These are phyloP conservation scores for Leucophenga varia DNA, from an alignment of 1,140 invertebrate species.

Conservation along the genomic window DNA sequence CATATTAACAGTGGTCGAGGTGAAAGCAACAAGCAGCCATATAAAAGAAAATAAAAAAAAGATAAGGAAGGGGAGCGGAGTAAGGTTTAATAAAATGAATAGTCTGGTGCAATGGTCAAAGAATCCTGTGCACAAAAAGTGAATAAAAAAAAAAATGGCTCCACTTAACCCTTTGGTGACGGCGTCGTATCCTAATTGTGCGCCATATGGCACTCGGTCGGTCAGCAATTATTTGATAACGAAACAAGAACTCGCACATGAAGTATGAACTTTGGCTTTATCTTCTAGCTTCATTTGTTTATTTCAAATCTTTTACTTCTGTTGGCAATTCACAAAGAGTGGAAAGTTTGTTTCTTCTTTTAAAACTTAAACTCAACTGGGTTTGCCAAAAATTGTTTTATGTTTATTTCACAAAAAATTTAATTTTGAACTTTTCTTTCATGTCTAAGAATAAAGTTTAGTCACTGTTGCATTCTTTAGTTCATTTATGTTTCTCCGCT, in stretches of 20 bases:
- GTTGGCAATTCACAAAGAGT: neutral
- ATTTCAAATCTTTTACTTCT: conserved; percentile 2
- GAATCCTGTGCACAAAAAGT: conserved; percentile 5
- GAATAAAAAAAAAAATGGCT: conserved; percentile 10
- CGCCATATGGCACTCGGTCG: conserved; percentile 45
- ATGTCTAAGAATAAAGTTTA: no score
- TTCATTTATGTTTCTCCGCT: no score
- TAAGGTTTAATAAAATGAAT: neutral
- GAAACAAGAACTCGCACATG: conserved; percentile 40
- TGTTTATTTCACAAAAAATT: no score
- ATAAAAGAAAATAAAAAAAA: conserved; percentile 1
- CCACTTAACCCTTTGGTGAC: conserved; percentile 23
- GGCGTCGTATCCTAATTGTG: conserved; percentile 39
- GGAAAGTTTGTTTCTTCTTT: conserved; percentile 25
- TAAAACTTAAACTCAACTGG: conserved; percentile 15
- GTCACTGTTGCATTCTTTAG: no score
- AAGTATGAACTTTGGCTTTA: no score
- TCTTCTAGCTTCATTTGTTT: neutral
- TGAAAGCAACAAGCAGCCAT: conserved; percentile 28
- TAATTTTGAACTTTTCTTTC: no score
- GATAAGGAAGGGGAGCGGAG: conserved; percentile 1
- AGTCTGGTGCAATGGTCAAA: neutral
- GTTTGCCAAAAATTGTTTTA: no score
- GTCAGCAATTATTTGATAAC: conserved; percentile 55
- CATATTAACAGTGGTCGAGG: conserved; percentile 28